Conservation (phyloP, 2,113 vertebrate species). For the Acinonyx jubatus region DNA sequence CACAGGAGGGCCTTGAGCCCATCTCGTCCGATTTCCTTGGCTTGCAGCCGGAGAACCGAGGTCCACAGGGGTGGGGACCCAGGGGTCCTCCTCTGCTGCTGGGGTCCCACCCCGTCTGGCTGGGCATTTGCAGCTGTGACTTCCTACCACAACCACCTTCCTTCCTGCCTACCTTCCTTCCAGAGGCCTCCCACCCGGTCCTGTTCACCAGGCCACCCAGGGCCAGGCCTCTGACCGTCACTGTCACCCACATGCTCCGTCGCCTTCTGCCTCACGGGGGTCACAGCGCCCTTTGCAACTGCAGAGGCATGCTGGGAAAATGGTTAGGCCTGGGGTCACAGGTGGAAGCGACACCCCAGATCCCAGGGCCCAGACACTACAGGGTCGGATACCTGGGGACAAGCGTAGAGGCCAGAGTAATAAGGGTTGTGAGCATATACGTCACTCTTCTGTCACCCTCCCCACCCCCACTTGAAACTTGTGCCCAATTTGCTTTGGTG, state of each 20-base stretch:
- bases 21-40: too few relatives aligned
- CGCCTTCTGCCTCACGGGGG: neutral
- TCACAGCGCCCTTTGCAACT: neutral
- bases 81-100: neutral
- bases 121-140: neutral
- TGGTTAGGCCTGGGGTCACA: neutral
- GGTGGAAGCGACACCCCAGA: neutral
- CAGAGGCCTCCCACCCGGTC: neutral
- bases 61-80: too few relatives aligned
- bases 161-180: neutral
- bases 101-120: rapidly evolving
- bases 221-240: rapidly evolving
- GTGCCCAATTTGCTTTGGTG: neutral
- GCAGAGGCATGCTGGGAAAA: neutral
- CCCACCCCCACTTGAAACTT: too few relatives aligned
- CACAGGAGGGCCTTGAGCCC: neutral
- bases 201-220: rapidly evolving
- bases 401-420: rapidly evolving
- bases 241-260: rapidly evolving
- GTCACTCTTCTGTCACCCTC: neutral
- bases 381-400: neutral
- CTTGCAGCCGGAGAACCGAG: rapidly evolving
- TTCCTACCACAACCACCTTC: too few relatives aligned
- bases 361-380: neutral
- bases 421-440: neutral